Evolutionary conservation across 2,113 vertebrate genomes (phyloP), one percentile per base, ranked within the genome.

Genomic region (Agelaius tricolor): DNA sequence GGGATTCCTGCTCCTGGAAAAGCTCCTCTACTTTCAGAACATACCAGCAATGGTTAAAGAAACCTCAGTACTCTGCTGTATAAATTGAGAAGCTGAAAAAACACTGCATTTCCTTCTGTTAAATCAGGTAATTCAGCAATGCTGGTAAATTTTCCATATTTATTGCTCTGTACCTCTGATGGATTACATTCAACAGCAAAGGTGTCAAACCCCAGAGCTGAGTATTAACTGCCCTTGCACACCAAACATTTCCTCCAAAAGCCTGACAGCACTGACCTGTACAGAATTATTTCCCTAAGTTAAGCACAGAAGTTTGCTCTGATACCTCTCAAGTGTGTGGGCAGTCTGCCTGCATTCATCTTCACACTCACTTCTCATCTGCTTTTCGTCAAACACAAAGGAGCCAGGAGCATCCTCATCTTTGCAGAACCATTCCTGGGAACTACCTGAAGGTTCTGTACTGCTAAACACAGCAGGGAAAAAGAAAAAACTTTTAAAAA

Each of bases 391-490:
- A 92, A 94, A 87, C 18, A 84, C n/a, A 52, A 80, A 35, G 24
- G 76, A 95, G 15, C 7, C 44, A 72, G 86, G 87, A 89, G 65
- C 57, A 78, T 91, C 77, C 26, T 82, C 44, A 46, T 89, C 87
- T 82, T 75, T 84, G 66, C 69, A 96, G 44, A 89, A 57, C 89
- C 58, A 41, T 33, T 89, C 89, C 44, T 94, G 96, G n/a, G 91
- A 94, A 72, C 77, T 89, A 62, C 77, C 58, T 22, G 95, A 91
- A 28, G 84, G 57, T 49, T 95, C 95, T 66, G 94, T 95, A 57
- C 18, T 91, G 43, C 96, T 97, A n/a, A 57, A 95, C 84, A 52
- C 5, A 69, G 62, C 5, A 76, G 7, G 16, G 2, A 5, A 26
- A 68, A 37, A 24, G 10, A 16, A 22, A 16, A 35, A 16, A 1